Conservation (phyloP, 92 coral and sea anemone genomes). For the Muricea muricata region DNA sequence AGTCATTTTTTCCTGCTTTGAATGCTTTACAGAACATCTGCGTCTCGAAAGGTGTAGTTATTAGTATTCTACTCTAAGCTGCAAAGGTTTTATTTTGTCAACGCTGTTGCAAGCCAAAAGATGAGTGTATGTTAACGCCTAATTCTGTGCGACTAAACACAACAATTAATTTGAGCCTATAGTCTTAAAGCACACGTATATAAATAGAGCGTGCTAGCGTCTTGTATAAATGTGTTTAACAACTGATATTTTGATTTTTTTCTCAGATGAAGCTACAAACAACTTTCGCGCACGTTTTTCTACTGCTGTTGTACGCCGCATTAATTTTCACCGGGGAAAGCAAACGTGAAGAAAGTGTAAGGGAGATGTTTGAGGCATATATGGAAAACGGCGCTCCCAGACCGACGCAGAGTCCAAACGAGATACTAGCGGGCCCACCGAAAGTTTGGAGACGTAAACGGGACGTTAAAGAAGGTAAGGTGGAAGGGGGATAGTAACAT, state of each 20-base stretch:
- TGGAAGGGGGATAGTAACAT: background rate
- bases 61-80: too few relatives aligned
- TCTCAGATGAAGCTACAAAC: background rate
- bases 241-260: background rate
- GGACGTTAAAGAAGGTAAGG: background rate
- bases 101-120: too few relatives aligned
- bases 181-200: too few relatives aligned
- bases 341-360: background rate
- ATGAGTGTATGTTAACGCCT: too few relatives aligned
- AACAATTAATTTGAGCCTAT: too few relatives aligned
- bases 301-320: background rate
- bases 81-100: too few relatives aligned
- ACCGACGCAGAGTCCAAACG: background rate
- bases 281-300: background rate
- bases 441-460: conserved; percentile 36
- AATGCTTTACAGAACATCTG: too few relatives aligned
- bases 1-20: too few relatives aligned
- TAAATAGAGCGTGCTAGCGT: too few relatives aligned
- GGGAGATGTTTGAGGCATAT: background rate
- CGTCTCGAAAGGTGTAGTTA: too few relatives aligned
- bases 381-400: background rate
- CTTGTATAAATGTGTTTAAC: too few relatives aligned
- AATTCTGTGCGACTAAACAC: too few relatives aligned
- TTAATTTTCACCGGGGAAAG: background rate
- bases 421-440: background rate